phyloP scores from a whole-genome alignment of 2,888 invertebrate genomes.

The Quadriops clusia region DNA sequence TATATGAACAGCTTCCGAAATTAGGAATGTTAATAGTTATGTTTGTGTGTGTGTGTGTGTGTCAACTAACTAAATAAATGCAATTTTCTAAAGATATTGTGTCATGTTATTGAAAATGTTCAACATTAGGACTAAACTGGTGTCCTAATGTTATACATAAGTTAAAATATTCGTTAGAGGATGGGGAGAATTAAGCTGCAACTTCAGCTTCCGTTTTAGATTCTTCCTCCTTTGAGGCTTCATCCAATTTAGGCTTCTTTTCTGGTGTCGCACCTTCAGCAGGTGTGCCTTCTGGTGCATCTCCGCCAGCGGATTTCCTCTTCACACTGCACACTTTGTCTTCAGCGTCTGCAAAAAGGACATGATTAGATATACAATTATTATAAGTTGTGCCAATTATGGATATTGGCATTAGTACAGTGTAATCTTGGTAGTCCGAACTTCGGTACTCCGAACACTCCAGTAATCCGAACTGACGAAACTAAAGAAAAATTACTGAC shows the following conservation, averaged over 20 bases:
- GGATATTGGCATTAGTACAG: too few species aligned
- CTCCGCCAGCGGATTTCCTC: constrained; percentile 51
- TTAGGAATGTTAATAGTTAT: constrained; percentile 20
- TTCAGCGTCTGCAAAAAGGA: constrained; percentile 26
- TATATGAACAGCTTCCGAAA: constrained; percentile 11
- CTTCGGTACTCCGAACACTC: too few species aligned
- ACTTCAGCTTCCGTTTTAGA: constrained; percentile 43
- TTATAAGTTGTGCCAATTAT: too few species aligned
- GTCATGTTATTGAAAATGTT: constrained; percentile 22
- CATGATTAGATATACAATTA: too few species aligned
- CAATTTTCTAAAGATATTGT: constrained; percentile 25
- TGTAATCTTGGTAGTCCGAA: too few species aligned
- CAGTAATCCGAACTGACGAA: too few species aligned
- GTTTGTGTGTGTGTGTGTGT: constrained; percentile 11
- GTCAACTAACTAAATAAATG: constrained; percentile 27
- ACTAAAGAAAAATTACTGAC: too few species aligned
- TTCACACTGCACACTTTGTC: constrained; percentile 50
- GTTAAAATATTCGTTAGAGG: too few species aligned
- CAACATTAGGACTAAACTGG: constrained; percentile 21
- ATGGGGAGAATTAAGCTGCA: constrained; percentile 47
- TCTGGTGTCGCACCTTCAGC: constrained; percentile 54
- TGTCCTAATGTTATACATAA: constrained; percentile 26
- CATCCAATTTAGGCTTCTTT: constrained; percentile 60
- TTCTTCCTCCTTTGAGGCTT: constrained; percentile 46
- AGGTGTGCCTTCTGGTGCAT: constrained; percentile 33